Percentiles rank a stretch among this genome's conserved stretches.
phyloP scores from a whole-genome alignment of 2,888 invertebrate genomes.

The Ceratothoa steindachneri region DNA sequence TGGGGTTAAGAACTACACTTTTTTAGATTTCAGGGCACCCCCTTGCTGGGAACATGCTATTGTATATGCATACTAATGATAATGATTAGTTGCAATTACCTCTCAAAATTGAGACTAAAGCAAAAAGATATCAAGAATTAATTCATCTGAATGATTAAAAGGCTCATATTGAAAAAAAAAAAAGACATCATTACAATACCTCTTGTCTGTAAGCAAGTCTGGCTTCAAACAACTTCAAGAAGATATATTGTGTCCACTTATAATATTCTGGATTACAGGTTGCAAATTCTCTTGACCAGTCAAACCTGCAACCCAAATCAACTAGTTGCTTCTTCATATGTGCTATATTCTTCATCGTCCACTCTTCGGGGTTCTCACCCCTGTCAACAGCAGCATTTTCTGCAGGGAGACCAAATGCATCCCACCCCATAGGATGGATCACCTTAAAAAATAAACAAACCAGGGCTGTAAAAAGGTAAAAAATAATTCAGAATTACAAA shows the following conservation, averaged over 20 bases:
- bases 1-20: no score
- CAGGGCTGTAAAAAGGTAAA: background rate
- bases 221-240: conserved; percentile 76
- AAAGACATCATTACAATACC: no score
- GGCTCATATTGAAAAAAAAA: no score
- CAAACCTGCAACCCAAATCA: conserved; percentile 70
- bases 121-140: no score
- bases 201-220: conserved; percentile 82
- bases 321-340: conserved; percentile 75
- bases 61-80: no score
- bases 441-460: conserved; percentile 54
- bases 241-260: conserved; percentile 90
- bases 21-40: no score
- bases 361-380: conserved; percentile 71
- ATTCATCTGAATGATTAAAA: no score
- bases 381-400: conserved; percentile 95
- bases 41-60: no score
- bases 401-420: conserved; percentile 96
- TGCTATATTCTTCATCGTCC: conserved; percentile 81
- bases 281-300: conserved; percentile 85
- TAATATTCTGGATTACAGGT: conserved; percentile 88
- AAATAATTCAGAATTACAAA: background rate
- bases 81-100: no score
- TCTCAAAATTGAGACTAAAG: no score
- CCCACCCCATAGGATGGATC: conserved; percentile 98